These are phyloP conservation scores for Enteromius afrohamiltoni DNA, from an alignment of 2,797 vertebrate species.

Conservation along the genomic window DNA sequence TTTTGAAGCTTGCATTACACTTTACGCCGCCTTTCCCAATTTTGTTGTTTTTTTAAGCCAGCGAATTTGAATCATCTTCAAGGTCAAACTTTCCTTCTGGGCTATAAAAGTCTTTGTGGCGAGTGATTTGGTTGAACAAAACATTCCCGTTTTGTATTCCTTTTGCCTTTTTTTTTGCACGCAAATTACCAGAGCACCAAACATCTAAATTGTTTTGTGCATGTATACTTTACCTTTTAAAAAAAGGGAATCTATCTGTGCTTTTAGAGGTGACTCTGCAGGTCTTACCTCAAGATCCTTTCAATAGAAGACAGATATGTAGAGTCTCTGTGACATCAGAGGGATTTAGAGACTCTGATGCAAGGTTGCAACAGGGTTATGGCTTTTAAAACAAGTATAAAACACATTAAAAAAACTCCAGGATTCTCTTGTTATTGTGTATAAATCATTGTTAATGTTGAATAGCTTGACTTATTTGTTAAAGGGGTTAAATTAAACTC, in stretches of 20 bases:
- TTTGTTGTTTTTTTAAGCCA: slow-evolving; percentile 83
- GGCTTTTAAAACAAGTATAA: slow-evolving; percentile 51
- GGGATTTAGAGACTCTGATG: slow-evolving; percentile 54
- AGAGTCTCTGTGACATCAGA: slow-evolving; percentile 63
- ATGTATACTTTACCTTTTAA: slow-evolving; percentile 76
- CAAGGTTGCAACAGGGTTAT: slow-evolving; percentile 38
- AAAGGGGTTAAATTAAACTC: slow-evolving; percentile 18
- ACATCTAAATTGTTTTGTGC: slow-evolving; percentile 58
- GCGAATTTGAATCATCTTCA: slow-evolving; percentile 81
- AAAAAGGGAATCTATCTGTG: slow-evolving; percentile 73
- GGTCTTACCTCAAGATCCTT: slow-evolving; percentile 69
- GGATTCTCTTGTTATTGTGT: slow-evolving; percentile 54
- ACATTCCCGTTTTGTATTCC: slow-evolving; percentile 8
- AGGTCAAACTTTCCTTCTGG: slow-evolving; percentile 55
- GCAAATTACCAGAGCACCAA: slow-evolving; percentile 65
- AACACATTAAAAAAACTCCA: slow-evolving; percentile 16
- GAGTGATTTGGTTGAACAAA: slow-evolving; percentile 28
- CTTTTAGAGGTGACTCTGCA: slow-evolving; percentile 71
- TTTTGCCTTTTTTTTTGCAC: slow-evolving; percentile 59
- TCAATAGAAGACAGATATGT: slow-evolving; percentile 70
- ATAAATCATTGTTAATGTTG: slow-evolving; percentile 58
- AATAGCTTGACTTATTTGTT: neutral
- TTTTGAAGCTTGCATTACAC: slow-evolving; percentile 81
- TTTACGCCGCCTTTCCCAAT: slow-evolving; percentile 83
- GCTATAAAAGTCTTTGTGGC: slow-evolving; percentile 68